Percentiles rank a stretch among this genome's conserved stretches.
phyloP scores from a whole-genome alignment of 2,113 vertebrate species.

The Zapornia atra region DNA sequence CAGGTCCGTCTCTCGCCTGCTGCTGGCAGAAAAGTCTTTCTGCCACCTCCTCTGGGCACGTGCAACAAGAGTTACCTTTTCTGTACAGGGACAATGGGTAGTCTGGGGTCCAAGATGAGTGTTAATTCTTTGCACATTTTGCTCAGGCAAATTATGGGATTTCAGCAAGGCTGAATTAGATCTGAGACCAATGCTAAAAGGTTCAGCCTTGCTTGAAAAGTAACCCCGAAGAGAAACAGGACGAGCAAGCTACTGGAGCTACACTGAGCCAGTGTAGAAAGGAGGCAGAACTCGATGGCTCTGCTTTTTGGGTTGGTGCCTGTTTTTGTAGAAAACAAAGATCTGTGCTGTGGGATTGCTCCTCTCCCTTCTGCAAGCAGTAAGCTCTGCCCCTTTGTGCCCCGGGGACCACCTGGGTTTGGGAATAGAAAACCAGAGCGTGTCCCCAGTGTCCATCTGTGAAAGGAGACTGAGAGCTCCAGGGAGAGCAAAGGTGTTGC shows the following conservation, averaged over 20 bases:
- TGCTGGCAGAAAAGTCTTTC: not conserved
- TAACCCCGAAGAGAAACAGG: not conserved
- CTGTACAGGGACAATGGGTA: not conserved
- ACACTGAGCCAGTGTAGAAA: not conserved
- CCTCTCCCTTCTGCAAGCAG: not conserved
- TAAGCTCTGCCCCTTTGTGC: not conserved
- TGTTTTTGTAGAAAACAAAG: not conserved
- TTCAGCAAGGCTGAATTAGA: not conserved
- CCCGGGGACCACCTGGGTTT: not conserved
- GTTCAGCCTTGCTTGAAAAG: not conserved
- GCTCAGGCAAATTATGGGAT: not conserved
- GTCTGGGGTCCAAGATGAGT: not conserved
- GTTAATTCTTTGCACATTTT: not conserved
- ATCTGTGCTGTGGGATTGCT: not conserved
- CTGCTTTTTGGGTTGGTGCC: not conserved
- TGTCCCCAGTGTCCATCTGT: not conserved
- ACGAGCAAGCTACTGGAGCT: not conserved
- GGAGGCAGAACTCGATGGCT: not conserved
- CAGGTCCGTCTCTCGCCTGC: constrained; percentile 8
- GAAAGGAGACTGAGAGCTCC: not conserved
- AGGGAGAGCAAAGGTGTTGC: not conserved
- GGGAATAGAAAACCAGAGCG: not conserved
- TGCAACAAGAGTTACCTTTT: not conserved
- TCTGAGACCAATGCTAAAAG: not conserved
- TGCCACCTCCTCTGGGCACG: not conserved